Conservation (phyloP, 2,113 vertebrate genomes). For the Mungos mungo region DNA sequence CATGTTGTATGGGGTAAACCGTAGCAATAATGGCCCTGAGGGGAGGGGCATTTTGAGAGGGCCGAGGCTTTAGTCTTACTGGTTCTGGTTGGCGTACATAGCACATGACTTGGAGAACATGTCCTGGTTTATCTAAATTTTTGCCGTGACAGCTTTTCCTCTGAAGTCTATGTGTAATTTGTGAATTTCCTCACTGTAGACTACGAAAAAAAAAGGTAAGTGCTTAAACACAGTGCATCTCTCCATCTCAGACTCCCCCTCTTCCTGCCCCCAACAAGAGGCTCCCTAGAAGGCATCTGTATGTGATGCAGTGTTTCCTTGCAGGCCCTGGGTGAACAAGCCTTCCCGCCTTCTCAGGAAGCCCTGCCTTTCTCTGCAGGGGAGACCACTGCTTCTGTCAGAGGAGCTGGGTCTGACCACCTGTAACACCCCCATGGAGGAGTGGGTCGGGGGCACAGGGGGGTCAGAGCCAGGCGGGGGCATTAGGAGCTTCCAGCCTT, state of each 20-base stretch:
- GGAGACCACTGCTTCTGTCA: neutral
- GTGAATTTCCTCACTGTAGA: neutral
- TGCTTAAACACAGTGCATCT: neutral
- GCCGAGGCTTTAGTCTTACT: no score
- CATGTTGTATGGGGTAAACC: no score
- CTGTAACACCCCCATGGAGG: neutral
- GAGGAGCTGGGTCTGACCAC: neutral
- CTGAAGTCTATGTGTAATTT: neutral
- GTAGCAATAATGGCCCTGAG: neutral
- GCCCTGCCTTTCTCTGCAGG: neutral
- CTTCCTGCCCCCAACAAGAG: rapidly evolving
- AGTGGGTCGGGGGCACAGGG: no score
- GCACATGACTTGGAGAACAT: neutral
- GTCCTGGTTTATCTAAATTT: neutral
- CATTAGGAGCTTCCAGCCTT: no score
- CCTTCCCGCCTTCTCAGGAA: neutral
- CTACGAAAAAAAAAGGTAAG: neutral
- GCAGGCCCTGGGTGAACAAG: neutral
- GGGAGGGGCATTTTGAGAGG: neutral
- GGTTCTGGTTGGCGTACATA: neutral
- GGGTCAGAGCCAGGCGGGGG: neutral
- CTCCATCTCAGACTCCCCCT: neutral
- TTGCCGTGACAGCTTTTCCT: neutral
- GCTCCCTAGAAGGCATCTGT: neutral
- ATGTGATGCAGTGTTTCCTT: neutral